phyloP scores from a whole-genome alignment of 2,888 invertebrate species.

The Eupelmus urozonus region DNA sequence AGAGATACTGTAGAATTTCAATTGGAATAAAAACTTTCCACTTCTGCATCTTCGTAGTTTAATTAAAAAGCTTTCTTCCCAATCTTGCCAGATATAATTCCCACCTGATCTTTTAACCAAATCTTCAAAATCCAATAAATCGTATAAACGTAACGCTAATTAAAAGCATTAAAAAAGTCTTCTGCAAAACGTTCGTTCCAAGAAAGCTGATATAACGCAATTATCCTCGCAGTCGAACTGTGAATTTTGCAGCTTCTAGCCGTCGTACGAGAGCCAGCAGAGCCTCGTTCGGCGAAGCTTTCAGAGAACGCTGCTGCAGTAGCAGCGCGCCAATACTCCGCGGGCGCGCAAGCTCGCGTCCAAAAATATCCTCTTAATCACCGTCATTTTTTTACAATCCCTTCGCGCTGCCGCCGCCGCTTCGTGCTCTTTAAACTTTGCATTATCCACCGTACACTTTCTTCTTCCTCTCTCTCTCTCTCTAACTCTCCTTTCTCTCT shows the following conservation, averaged over 20 bases:
- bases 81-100: no score
- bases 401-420: no score
- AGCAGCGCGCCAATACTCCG: not conserved
- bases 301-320: constrained; percentile 4
- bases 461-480: constrained; percentile 6
- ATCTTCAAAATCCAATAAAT: no score
- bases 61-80: no score
- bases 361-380: constrained; percentile 50
- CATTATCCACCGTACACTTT: constrained; percentile 33
- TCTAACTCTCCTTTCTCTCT: constrained; percentile 26
- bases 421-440: constrained; percentile 26
- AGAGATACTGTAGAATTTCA: no score
- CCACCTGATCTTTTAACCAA: no score
- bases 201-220: constrained; percentile 9
- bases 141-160: not conserved
- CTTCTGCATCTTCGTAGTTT: no score
- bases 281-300: no score
- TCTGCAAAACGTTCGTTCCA: constrained; percentile 5
- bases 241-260: not conserved
- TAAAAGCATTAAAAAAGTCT: not conserved
- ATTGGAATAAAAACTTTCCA: no score
- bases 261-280: no score
- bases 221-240: not conserved
- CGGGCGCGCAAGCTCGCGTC: constrained; percentile 10
- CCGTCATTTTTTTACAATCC: constrained; percentile 41